These are phyloP conservation scores for Prunella himalayana DNA, from an alignment of 2,113 vertebrate genomes.

Conservation along the genomic window DNA sequence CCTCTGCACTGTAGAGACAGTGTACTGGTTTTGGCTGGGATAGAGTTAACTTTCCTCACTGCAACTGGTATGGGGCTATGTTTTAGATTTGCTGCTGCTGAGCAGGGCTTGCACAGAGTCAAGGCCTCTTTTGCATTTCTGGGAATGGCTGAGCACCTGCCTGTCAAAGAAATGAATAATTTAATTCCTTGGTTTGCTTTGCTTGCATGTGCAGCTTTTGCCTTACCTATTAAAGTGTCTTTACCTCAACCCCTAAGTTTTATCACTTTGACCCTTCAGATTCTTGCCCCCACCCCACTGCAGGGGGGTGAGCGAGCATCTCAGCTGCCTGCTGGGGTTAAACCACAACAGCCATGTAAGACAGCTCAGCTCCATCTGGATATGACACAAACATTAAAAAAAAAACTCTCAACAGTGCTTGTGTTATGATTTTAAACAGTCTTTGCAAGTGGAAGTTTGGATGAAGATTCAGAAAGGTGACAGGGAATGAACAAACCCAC, in stretches of 20 bases:
- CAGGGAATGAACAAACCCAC: not conserved
- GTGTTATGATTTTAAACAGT: not conserved
- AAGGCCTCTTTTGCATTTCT: not conserved
- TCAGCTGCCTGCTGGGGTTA: not conserved
- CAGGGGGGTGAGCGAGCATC: fast-evolving
- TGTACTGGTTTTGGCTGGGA: not conserved
- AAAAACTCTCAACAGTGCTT: not conserved
- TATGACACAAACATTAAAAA: not conserved
- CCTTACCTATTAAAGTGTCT: not conserved
- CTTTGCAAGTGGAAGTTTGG: not conserved
- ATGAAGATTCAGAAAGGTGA: not conserved
- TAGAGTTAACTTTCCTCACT: not conserved
- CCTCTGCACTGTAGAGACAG: not conserved
- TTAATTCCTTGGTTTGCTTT: not conserved
- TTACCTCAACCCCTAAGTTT: not conserved
- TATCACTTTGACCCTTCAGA: not conserved
- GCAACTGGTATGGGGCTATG: not conserved
- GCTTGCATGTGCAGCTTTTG: not conserved
- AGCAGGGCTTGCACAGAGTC: not conserved
- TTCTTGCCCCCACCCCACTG: not conserved
- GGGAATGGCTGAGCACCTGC: not conserved
- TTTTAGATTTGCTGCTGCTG: not conserved
- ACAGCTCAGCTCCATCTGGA: not conserved
- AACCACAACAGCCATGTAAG: not conserved
- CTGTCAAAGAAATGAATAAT: not conserved